A percentile compares a stretch with the other conserved stretches of the same genome.
These are phyloP conservation scores for Drosophila ananassae DNA, from an alignment of 1,140 invertebrate species.

Conservation along the genomic window DNA sequence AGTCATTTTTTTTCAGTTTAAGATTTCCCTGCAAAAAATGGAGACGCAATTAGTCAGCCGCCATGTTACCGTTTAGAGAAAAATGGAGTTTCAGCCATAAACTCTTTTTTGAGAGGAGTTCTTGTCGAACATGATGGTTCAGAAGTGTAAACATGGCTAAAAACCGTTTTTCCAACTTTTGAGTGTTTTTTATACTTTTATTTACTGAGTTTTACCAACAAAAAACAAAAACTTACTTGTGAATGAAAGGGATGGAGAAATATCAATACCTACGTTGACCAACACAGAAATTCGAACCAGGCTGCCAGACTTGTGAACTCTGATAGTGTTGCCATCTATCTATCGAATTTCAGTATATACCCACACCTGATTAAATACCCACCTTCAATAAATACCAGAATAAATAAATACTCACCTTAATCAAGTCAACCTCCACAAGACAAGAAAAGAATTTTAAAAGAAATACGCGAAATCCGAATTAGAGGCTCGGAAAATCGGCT, in stretches of 20 bases:
- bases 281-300: too few relatives aligned
- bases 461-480: neutral
- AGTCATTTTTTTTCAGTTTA: conserved; percentile 85
- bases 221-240: conserved; percentile 1
- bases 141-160: neutral
- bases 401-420: conserved; percentile 1
- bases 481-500: conserved; percentile 3
- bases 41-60: conserved; percentile 34
- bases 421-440: too few relatives aligned
- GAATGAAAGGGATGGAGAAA: neutral
- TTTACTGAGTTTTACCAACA: conserved; percentile 3
- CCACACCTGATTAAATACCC: too few relatives aligned
- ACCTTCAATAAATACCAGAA: too few relatives aligned
- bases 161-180: neutral
- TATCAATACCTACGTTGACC: too few relatives aligned
- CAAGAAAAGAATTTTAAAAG: too few relatives aligned
- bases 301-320: too few relatives aligned
- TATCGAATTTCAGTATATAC: too few relatives aligned
- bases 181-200: neutral
- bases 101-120: neutral
- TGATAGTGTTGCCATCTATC: too few relatives aligned
- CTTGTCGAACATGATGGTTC: too few relatives aligned
- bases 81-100: neutral
- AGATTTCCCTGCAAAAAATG: conserved; percentile 14
- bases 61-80: conserved; percentile 32